Evolutionary conservation across 2,113 vertebrate genomes (phyloP).

Genomic region (Otus sunia): DNA sequence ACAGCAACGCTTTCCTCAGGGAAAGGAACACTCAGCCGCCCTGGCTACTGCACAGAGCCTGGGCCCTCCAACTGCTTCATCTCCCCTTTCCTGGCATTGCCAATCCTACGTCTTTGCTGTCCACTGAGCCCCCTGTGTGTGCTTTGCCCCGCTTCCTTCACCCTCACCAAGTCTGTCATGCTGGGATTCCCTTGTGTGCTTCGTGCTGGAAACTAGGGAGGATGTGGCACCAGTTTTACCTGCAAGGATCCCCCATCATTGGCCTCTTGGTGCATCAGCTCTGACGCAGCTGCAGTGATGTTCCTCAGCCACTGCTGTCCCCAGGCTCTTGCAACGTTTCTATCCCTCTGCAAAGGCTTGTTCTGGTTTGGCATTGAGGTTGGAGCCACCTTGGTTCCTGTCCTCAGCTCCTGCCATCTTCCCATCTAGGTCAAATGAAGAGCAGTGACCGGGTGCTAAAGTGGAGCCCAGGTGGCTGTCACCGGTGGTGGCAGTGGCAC

Average conservation of each 20-base stretch:
- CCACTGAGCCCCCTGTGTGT: not conserved
- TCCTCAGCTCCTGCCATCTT: not conserved
- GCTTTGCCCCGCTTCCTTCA: accelerated
- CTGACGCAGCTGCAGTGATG: not conserved
- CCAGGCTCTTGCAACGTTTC: not conserved
- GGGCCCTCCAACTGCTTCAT: accelerated
- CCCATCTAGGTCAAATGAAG: not conserved
- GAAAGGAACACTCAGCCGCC: not conserved
- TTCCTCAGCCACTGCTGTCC: not conserved
- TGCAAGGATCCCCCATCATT: not conserved
- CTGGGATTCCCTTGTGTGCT: not conserved
- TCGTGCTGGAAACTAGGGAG: not conserved
- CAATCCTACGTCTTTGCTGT: accelerated
- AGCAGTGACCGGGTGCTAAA: not conserved
- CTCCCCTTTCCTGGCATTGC: not conserved
- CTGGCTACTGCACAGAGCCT: not conserved
- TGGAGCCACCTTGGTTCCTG: not conserved
- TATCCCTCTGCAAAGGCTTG: not conserved
- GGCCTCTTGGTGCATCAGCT: not conserved
- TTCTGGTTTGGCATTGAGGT: not conserved
- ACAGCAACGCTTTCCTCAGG: not conserved
- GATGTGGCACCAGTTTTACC: not conserved
- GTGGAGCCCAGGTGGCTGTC: not conserved
- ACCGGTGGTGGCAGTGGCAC: not conserved
- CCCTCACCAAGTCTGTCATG: not conserved